Base-by-base conservation (phyloP, 2,113 vertebrate genomes). In the Scalopus aquaticus region DNA sequence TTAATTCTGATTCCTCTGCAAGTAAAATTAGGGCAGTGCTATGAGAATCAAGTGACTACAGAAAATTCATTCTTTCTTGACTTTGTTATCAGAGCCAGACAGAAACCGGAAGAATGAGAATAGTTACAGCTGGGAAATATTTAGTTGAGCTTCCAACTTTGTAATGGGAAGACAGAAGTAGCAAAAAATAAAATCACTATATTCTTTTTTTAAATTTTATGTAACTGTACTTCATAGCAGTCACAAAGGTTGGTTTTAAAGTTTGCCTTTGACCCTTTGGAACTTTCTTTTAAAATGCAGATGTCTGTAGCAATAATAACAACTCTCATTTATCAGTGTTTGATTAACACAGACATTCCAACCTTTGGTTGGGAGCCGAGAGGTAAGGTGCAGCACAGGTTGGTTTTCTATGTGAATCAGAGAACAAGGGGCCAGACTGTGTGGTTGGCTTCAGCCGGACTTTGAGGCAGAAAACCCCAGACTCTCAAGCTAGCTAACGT, bases 61-160 rank as follows among this genome's bases (percentile, higher is more conserved):
- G 42, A 64, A 62, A 78, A 79, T 76, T 58, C 30, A 89, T 11
- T 64, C 5, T 56, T 46, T 1, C 77, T 44, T 64, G 62, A 46
- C 56, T 93, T 60, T 81, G 22, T 90, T 88, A 88, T 81, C 65
- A 92, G 78, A 84, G 81, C 86, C 58, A 78, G 54, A 42, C 30
- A 95, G 69, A 44, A 92, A 30, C 70, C n/a, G 26, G 44, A 22
- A 79, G 73, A 22, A 70, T 24, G n/a, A 65, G 28, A 73, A 22
- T 22, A 70, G 81, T 67, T 74, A 60, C 37, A 90, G 80, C 54
- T 44, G 20, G 42, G 32, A 76, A 64, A 39, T 42, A 20, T 30
- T 49, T 86, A 7, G 8, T 49, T 73, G 65, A 70, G 28, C 70
- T 69, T 64, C 72, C 82, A 51, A 24, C 49, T 58, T 58, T 16